These are phyloP conservation scores for Gallinago solitaria DNA, from an alignment of 2,797 vertebrate species.

Conservation along the genomic window DNA sequence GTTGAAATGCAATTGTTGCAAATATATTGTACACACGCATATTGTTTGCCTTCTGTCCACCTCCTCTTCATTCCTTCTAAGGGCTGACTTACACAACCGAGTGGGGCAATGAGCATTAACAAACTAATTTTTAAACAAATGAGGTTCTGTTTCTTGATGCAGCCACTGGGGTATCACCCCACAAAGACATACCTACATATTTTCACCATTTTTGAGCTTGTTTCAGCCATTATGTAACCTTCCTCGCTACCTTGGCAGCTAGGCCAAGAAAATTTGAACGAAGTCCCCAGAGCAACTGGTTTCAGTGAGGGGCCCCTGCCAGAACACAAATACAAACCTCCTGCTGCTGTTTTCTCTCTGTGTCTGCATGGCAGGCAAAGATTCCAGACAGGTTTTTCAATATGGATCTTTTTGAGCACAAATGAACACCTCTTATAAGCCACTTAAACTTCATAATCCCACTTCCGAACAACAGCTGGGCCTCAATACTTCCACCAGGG, in stretches of 20 bases:
- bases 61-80: neutral
- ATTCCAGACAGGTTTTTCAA: conserved; percentile 24
- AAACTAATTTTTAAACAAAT: neutral
- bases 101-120: neutral
- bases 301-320: conserved; percentile 51
- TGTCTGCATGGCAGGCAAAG: conserved; percentile 42
- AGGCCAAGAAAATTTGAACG: conserved; percentile 55
- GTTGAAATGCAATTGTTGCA: neutral
- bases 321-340: conserved; percentile 67
- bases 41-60: neutral
- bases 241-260: conserved; percentile 56
- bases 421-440: conserved; percentile 1
- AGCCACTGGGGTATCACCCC: neutral
- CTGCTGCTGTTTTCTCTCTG: conserved; percentile 45
- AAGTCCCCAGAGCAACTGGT: conserved; percentile 61
- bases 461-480: neutral
- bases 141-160: neutral
- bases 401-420: neutral
- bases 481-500: neutral
- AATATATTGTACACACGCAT: neutral
- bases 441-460: neutral
- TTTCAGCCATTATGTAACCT: conserved; percentile 67
- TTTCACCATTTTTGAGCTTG: conserved; percentile 53
- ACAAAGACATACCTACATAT: conserved; percentile 30
- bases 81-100: neutral